Evolutionary conservation across 2,797 vertebrate genomes (phyloP).

Genomic region (Petrocephalus sullivani): DNA sequence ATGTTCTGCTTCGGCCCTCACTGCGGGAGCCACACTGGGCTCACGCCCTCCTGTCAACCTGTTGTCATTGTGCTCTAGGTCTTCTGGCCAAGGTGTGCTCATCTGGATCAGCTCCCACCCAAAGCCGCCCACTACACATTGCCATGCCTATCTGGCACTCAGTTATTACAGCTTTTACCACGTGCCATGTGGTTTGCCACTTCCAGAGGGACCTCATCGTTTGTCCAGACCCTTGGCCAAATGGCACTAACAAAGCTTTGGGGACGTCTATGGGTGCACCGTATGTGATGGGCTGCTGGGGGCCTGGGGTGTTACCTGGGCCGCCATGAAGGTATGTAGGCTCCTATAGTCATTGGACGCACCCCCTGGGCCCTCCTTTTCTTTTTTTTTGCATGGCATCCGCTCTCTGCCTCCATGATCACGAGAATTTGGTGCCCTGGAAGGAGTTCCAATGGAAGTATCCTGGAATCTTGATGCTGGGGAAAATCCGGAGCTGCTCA

Average conservation of each 20-base stretch:
- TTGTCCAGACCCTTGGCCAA: neutral
- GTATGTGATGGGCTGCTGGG: neutral
- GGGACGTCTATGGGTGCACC: neutral
- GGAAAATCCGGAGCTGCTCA: neutral
- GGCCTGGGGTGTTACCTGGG: neutral
- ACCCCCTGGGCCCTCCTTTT: neutral
- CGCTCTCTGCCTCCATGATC: neutral
- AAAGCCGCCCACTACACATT: neutral
- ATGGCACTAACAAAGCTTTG: neutral
- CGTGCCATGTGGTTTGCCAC: neutral
- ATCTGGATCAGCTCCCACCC: neutral
- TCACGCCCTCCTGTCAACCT: conserved; percentile 26
- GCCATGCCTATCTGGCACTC: neutral
- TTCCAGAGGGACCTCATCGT: neutral
- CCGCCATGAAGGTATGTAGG: neutral
- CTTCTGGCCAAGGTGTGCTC: neutral
- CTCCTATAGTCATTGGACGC: neutral
- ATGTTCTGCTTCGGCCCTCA: conserved; percentile 34
- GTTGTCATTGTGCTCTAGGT: neutral
- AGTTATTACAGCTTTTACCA: neutral
- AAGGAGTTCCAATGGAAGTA: neutral
- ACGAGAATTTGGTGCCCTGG: neutral
- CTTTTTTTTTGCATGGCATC: neutral
- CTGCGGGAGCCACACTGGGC: conserved; percentile 36
- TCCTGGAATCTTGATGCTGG: neutral